A percentile compares a stretch with the other conserved stretches of the same genome.
Evolutionary conservation across 2,888 invertebrate species (phyloP).

Genomic region (Spodoptera picta): DNA sequence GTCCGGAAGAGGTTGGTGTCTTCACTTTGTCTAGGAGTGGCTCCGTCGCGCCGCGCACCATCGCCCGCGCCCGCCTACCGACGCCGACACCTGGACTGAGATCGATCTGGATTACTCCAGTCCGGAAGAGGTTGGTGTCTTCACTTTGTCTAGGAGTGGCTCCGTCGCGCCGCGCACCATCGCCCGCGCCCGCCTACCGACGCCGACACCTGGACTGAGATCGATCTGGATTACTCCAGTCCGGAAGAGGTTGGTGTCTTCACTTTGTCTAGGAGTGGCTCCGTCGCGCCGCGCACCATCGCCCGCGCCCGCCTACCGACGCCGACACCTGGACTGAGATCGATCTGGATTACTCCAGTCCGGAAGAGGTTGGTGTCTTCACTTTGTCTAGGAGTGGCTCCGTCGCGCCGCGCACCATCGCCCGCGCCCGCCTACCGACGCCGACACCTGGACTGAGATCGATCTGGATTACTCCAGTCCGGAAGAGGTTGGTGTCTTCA

Average conservation of each 20-base stretch:
- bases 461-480: conserved; percentile 91
- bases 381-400: conserved; percentile 74
- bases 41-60: conserved; percentile 70
- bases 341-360: conserved; percentile 91
- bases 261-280: conserved; percentile 73
- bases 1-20: conserved; percentile 88
- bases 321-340: conserved; percentile 93
- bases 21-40: conserved; percentile 70
- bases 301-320: conserved; percentile 65
- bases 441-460: conserved; percentile 92
- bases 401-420: conserved; percentile 68
- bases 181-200: conserved; percentile 65
- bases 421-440: conserved; percentile 66
- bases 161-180: conserved; percentile 69
- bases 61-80: conserved; percentile 63
- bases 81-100: conserved; percentile 91
- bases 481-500: conserved; percentile 80
- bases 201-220: conserved; percentile 92
- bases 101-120: conserved; percentile 92
- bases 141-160: conserved; percentile 71
- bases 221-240: conserved; percentile 91
- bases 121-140: conserved; percentile 86
- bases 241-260: conserved; percentile 86
- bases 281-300: conserved; percentile 67
- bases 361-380: conserved; percentile 84